Evolutionary conservation across 2,888 invertebrate species (phyloP).

Genomic region (Tipula unca): DNA sequence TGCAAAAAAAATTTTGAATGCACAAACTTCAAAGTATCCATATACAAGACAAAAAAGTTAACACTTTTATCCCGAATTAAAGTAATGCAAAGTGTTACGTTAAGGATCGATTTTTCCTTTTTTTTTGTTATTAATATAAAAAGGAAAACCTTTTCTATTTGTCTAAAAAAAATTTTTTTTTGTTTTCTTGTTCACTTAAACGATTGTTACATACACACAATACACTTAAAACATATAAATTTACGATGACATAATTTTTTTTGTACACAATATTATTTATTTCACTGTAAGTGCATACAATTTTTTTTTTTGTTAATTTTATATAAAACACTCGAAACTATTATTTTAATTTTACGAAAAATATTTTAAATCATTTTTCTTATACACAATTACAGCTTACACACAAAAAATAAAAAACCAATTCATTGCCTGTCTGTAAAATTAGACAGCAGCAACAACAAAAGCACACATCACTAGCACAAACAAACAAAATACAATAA

Average conservation of each 20-base stretch:
- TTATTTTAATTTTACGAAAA: background rate
- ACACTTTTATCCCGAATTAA: background rate
- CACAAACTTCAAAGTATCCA: background rate
- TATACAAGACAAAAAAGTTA: background rate
- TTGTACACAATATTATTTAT: background rate
- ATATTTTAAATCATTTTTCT: background rate
- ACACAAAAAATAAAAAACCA: background rate
- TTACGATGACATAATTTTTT: background rate
- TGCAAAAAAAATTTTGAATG: background rate
- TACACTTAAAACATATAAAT: background rate
- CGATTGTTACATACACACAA: background rate
- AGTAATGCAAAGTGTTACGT: background rate
- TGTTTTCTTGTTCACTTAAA: background rate
- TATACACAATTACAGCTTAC: background rate
- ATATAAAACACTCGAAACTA: background rate
- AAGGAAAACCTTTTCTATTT: background rate
- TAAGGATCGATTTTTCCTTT: background rate
- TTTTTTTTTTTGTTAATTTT: background rate
- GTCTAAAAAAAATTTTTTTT: background rate
- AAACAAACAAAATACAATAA: background rate
- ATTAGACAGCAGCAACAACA: background rate
- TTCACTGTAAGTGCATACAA: background rate
- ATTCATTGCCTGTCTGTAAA: background rate
- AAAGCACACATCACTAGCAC: background rate
- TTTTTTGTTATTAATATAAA: background rate